Evolutionary conservation across 2,113 vertebrate species (phyloP).

Genomic region (Thalassarche chlororhynchos): DNA sequence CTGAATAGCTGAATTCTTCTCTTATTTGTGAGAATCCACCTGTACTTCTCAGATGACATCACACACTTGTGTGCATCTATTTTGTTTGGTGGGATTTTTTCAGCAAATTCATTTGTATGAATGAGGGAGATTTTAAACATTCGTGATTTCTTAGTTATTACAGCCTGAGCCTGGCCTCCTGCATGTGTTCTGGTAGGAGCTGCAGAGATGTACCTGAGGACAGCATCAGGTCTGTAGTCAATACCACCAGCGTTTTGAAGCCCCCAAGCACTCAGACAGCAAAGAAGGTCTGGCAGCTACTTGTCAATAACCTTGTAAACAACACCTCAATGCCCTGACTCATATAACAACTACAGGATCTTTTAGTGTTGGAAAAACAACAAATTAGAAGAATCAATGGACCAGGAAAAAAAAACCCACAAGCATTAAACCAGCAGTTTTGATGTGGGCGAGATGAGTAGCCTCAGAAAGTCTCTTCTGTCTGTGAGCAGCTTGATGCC

Average conservation of each 20-base stretch:
- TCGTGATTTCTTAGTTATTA: background rate
- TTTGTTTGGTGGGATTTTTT: background rate
- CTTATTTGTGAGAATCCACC: background rate
- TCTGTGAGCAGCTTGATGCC: background rate
- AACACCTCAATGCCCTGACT: background rate
- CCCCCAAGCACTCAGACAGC: background rate
- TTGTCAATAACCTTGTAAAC: constrained; percentile 6
- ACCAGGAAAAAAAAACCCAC: accelerated
- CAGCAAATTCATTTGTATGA: background rate
- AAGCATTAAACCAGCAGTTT: background rate
- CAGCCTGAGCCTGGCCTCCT: background rate
- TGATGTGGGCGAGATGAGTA: background rate
- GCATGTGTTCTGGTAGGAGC: background rate
- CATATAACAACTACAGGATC: background rate
- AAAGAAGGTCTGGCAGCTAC: background rate
- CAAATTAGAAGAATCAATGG: background rate
- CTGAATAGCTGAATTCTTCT: background rate
- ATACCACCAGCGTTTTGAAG: background rate
- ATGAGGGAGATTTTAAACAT: background rate
- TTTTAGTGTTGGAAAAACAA: background rate
- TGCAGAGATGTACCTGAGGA: background rate
- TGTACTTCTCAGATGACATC: background rate
- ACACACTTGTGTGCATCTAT: background rate
- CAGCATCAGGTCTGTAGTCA: background rate
- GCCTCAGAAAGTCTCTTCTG: background rate